Evolutionary conservation across 2,888 invertebrate genomes (phyloP).

Genomic region (Polydrusus tereticollis): DNA sequence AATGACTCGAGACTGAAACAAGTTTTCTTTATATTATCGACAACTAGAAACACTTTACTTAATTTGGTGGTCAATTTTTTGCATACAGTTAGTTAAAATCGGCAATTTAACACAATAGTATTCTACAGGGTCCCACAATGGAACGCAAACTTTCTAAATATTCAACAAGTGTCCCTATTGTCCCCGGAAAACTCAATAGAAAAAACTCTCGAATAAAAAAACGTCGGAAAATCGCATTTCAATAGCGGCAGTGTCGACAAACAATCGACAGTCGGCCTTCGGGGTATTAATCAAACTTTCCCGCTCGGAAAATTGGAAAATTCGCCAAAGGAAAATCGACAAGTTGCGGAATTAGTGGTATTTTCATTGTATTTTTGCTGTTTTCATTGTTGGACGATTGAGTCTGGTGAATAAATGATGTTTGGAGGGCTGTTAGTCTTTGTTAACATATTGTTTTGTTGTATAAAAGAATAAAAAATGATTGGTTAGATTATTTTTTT

Average conservation of each 20-base stretch:
- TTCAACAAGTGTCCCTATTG: constrained; percentile 39
- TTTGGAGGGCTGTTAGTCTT: constrained; percentile 33
- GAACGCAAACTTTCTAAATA: not conserved
- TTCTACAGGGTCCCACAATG: not conserved
- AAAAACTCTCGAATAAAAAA: constrained; percentile 31
- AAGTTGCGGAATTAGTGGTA: constrained; percentile 48
- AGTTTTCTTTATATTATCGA: no score
- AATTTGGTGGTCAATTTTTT: no score
- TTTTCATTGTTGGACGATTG: constrained; percentile 42
- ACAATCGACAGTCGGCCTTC: constrained; percentile 49
- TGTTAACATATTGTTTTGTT: constrained; percentile 42
- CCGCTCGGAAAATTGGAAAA: constrained; percentile 51
- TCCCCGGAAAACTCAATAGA: constrained; percentile 22
- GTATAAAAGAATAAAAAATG: constrained; percentile 34
- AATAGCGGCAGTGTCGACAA: constrained; percentile 48
- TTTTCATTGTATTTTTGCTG: constrained; percentile 48
- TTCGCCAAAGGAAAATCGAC: constrained; percentile 49
- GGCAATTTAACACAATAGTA: no score
- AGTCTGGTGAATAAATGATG: constrained; percentile 41
- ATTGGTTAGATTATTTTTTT: constrained; percentile 18
- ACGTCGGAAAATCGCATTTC: constrained; percentile 44
- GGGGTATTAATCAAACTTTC: constrained; percentile 51
- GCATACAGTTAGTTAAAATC: no score
- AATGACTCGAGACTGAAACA: no score
- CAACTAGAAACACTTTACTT: no score